phyloP scores from a whole-genome alignment of 92 coral and sea anemone species.

The Porites lobata region DNA sequence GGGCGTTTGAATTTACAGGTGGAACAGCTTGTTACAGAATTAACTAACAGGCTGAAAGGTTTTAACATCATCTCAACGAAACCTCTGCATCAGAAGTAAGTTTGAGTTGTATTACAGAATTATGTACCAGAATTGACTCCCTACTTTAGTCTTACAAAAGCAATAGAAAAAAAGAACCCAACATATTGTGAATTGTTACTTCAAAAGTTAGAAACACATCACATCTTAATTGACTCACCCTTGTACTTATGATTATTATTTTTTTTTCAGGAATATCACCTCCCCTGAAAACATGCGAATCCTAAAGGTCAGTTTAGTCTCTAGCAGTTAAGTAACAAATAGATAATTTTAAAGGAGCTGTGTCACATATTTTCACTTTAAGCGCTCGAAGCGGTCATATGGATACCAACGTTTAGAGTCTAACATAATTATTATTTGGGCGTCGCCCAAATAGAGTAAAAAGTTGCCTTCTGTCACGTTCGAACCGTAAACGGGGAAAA shows the following conservation, averaged over 20 bases:
- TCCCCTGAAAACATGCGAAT: constrained; percentile 77
- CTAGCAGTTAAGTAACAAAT: not conserved
- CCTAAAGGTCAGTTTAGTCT: constrained; percentile 77
- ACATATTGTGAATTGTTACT: too few species aligned
- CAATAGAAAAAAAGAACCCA: too few species aligned
- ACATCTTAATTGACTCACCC: too few species aligned
- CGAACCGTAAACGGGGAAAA: too few species aligned
- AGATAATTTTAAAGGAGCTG: not conserved
- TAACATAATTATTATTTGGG: too few species aligned
- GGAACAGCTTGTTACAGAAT: constrained; percentile 84
- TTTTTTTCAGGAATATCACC: constrained; percentile 54
- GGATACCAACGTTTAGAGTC: too few species aligned
- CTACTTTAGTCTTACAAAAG: too few species aligned
- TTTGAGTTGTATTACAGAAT: not conserved
- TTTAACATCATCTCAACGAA: constrained; percentile 80
- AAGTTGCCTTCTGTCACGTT: too few species aligned
- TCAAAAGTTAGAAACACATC: not conserved
- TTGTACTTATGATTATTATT: not conserved
- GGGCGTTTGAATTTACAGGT: constrained; percentile 62
- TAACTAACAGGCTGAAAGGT: constrained; percentile 81
- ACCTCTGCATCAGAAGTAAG: constrained; percentile 83
- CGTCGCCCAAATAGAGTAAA: too few species aligned
- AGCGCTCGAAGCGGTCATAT: too few species aligned
- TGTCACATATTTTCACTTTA: too few species aligned
- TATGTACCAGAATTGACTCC: not conserved